phyloP scores from a whole-genome alignment of 2,797 vertebrate species.

The Capromys pilorides region DNA sequence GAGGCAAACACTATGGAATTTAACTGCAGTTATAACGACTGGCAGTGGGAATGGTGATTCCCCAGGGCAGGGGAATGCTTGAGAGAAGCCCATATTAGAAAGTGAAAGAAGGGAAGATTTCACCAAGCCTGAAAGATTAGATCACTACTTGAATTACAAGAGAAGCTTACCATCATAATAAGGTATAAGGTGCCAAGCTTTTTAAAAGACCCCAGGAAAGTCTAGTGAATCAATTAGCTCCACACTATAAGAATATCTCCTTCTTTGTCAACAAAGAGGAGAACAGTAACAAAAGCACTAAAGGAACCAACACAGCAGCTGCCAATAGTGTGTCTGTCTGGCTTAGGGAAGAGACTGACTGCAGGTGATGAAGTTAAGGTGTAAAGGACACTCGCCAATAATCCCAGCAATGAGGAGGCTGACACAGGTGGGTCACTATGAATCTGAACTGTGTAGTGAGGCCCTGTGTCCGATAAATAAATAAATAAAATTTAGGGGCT shows the following conservation, averaged over 20 bases:
- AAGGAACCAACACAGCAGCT: background rate
- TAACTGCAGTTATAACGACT: background rate
- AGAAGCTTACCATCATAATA: conserved; percentile 46
- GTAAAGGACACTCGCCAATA: conserved; percentile 48
- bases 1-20: background rate
- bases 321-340: conserved; percentile 51
- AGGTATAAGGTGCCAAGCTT: conserved; percentile 60
- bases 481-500: too few relatives aligned
- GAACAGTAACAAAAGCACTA: conserved; percentile 53
- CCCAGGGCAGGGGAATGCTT: background rate
- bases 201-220: conserved; percentile 59
- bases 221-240: conserved; percentile 74
- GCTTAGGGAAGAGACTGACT: conserved; percentile 51
- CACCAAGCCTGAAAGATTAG: conserved; percentile 59
- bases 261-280: conserved; percentile 75
- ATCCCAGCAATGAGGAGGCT: too few relatives aligned
- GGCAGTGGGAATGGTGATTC: background rate
- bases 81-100: background rate
- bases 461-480: too few relatives aligned
- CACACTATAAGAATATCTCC: conserved; percentile 61
- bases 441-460: too few relatives aligned
- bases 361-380: conserved; percentile 67
- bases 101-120: conserved; percentile 40
- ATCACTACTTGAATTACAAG: conserved; percentile 45
- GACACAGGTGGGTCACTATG: too few relatives aligned